A percentile compares a stretch with the other conserved stretches of the same genome.
Evolutionary conservation across 2,113 vertebrate genomes (phyloP).

Genomic region (Daboia siamensis): DNA sequence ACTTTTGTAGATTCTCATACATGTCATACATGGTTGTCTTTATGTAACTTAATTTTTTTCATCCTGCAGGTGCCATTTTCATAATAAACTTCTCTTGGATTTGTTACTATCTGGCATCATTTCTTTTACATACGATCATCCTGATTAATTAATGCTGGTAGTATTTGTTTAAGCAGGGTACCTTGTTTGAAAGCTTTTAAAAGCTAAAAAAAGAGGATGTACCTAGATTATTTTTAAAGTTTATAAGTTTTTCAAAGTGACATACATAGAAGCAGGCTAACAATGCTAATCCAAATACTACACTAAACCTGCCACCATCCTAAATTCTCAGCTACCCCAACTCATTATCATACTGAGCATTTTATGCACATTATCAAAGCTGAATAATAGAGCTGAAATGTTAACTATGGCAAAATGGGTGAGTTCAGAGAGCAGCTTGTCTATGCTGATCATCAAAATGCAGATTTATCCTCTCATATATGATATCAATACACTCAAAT

Average conservation of each 20-base stretch:
- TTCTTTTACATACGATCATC: conserved; percentile 92
- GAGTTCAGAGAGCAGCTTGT: conserved; percentile 68
- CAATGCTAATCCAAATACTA: conserved; percentile 84
- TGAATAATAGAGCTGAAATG: conserved; percentile 63
- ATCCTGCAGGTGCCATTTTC: conserved; percentile 99
- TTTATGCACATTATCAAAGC: conserved; percentile 75
- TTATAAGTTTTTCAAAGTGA: conserved; percentile 62
- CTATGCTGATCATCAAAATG: conserved; percentile 77
- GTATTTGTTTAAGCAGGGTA: conserved; percentile 83
- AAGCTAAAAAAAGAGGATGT: conserved; percentile 43
- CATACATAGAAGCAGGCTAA: conserved; percentile 69
- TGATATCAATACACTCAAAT: conserved; percentile 55
- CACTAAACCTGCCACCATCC: conserved; percentile 75
- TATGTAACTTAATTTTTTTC: conserved; percentile 97
- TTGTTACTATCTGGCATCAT: conserved; percentile 95
- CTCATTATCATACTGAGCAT: conserved; percentile 79
- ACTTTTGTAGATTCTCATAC: conserved; percentile 97
- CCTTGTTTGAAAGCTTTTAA: conserved; percentile 55
- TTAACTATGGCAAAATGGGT: conserved; percentile 63
- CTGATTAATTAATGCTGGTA: conserved; percentile 79
- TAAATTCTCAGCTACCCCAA: conserved; percentile 78
- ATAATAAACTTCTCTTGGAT: conserved; percentile 99
- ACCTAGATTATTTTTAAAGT: conserved; percentile 62
- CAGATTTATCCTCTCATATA: conserved; percentile 67
- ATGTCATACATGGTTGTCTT: conserved; percentile 95